Percentiles rank a stretch among this genome's conserved stretches.
Conservation (phyloP, 2,113 vertebrate genomes). For the Leptocoma aspasia region DNA sequence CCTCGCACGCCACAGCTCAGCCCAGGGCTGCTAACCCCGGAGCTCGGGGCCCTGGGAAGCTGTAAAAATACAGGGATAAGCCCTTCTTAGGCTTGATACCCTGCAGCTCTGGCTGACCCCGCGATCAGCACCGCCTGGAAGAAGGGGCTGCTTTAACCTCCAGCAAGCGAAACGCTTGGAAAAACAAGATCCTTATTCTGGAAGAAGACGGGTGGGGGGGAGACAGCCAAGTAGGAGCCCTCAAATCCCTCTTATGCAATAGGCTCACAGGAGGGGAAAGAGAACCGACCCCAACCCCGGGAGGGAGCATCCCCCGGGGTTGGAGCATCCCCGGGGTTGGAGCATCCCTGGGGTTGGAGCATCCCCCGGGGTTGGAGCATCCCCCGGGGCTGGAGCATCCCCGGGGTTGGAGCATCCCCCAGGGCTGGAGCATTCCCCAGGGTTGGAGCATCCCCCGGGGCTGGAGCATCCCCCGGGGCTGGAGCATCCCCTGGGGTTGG, state of each 20-base stretch:
- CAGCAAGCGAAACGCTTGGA: neutral
- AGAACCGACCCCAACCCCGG: neutral
- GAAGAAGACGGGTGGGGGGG: accelerated
- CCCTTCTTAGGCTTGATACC: neutral
- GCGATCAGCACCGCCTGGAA: accelerated
- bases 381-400: no score
- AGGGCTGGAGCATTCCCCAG: no score
- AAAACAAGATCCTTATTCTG: neutral
- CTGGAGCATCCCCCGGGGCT: no score
- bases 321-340: no score
- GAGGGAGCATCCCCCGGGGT: neutral
- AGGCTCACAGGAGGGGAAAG: neutral
- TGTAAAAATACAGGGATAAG: neutral
- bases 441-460: no score
- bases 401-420: no score
- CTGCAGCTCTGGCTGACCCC: neutral
- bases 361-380: no score
- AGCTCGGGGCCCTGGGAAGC: neutral
- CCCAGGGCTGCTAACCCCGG: neutral
- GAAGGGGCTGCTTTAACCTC: neutral
- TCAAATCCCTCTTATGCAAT: constrained; percentile 37
- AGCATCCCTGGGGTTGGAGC: no score
- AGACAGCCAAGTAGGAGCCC: neutral
- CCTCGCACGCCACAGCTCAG: neutral
- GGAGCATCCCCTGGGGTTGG: no score